Evolutionary conservation across 1,140 invertebrate genomes (phyloP).

Genomic region (Zaprionus nigranus): DNA sequence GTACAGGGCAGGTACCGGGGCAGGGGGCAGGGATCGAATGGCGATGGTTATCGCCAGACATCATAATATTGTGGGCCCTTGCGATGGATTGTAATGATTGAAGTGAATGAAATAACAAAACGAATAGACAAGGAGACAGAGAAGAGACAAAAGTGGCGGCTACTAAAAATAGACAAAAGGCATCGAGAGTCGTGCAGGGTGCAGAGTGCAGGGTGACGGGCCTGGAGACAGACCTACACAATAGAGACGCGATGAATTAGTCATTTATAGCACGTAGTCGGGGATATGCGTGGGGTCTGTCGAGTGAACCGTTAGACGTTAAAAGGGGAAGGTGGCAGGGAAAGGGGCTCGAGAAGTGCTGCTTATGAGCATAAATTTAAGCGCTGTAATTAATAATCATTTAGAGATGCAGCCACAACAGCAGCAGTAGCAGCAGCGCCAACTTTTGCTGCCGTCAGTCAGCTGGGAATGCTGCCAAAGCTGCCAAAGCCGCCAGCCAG

Average conservation of each 20-base stretch:
- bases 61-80: conserved; percentile 26
- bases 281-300: conserved; percentile 56
- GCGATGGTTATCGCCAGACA: conserved; percentile 61
- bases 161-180: conserved; percentile 76
- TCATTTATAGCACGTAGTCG: conserved; percentile 74
- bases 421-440: not conserved
- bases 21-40: conserved; percentile 12
- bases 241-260: conserved; percentile 64
- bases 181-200: conserved; percentile 14
- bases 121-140: conserved; percentile 23
- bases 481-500: conserved; percentile 32
- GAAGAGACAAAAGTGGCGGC: conserved; percentile 61
- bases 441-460: conserved; percentile 57
- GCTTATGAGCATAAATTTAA: conserved; percentile 50
- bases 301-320: conserved; percentile 25
- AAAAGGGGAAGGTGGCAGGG: not conserved
- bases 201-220: not conserved
- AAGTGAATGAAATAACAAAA: conserved; percentile 68
- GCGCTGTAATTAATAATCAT: conserved; percentile 80
- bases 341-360: too few species aligned
- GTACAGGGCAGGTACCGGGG: not conserved
- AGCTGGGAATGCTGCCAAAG: conserved; percentile 19
- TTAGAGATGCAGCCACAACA: conserved; percentile 52
- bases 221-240: conserved; percentile 12
- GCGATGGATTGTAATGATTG: conserved; percentile 36